These are phyloP conservation scores for Sycobia sp. DNA, from an alignment of 1,140 invertebrate genomes.

Conservation along the genomic window DNA sequence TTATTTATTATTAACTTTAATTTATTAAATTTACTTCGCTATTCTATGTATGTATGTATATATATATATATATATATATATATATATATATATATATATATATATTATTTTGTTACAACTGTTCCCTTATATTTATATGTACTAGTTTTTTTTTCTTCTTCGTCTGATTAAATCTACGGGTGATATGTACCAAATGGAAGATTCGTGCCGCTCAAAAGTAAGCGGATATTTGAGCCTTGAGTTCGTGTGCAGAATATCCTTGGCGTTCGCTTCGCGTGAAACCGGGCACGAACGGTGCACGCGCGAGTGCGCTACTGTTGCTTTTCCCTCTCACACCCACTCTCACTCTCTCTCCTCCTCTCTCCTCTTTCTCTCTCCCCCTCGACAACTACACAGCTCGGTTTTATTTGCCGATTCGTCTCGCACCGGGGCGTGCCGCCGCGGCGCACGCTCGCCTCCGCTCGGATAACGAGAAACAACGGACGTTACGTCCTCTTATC, in stretches of 20 bases:
- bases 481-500: no score
- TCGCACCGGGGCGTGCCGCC: no score
- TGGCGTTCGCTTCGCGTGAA: not conserved
- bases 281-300: constrained; percentile 33
- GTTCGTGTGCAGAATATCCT: no score
- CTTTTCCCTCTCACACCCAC: not conserved
- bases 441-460: no score
- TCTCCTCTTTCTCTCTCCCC: not conserved
- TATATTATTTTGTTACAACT: no score
- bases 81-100: not conserved
- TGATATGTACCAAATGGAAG: constrained; percentile 64
- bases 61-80: constrained; percentile 23
- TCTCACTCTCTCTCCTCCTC: not conserved
- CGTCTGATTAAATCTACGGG: constrained; percentile 42
- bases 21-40: no score
- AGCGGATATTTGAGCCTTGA: no score
- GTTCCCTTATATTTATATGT: constrained; percentile 23
- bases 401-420: no score
- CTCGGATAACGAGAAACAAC: no score
- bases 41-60: not conserved
- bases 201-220: constrained; percentile 47
- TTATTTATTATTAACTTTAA: no score
- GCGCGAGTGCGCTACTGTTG: constrained; percentile 11
- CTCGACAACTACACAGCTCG: no score
- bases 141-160: constrained; percentile 8